These are phyloP conservation scores for Drymodes brunneopygia DNA, from an alignment of 2,113 vertebrate species.

Conservation along the genomic window DNA sequence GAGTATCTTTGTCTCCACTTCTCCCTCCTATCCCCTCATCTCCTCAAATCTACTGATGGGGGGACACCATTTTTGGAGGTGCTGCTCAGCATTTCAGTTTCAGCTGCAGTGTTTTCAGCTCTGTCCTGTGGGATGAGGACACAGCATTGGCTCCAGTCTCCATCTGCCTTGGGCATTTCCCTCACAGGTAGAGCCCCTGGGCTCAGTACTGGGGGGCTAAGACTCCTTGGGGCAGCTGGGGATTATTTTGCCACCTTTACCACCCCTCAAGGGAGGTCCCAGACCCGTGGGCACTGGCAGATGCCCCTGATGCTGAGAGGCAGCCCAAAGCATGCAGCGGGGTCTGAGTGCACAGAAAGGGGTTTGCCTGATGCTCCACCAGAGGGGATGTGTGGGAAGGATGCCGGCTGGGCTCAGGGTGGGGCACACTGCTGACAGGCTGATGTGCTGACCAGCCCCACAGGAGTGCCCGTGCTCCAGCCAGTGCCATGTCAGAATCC, in stretches of 20 bases:
- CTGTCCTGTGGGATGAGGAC: rapidly evolving
- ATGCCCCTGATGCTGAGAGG: not conserved
- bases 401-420: rapidly evolving
- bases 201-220: not conserved
- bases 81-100: not conserved
- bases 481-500: not conserved
- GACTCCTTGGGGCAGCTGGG: not conserved
- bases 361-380: not conserved
- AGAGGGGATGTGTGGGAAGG: not conserved
- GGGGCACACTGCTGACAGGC: not conserved
- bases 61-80: not conserved
- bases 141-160: not conserved
- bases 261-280: rapidly evolving
- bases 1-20: not conserved
- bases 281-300: not conserved
- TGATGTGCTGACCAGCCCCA: not conserved
- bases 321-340: not conserved
- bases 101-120: not conserved
- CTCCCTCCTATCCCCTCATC: not conserved
- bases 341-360: not conserved
- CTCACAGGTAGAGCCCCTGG: not conserved
- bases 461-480: rapidly evolving
- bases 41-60: not conserved
- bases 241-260: not conserved
- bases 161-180: not conserved